phyloP scores from a whole-genome alignment of 2,888 invertebrate species.

The Agrypnus murinus region DNA sequence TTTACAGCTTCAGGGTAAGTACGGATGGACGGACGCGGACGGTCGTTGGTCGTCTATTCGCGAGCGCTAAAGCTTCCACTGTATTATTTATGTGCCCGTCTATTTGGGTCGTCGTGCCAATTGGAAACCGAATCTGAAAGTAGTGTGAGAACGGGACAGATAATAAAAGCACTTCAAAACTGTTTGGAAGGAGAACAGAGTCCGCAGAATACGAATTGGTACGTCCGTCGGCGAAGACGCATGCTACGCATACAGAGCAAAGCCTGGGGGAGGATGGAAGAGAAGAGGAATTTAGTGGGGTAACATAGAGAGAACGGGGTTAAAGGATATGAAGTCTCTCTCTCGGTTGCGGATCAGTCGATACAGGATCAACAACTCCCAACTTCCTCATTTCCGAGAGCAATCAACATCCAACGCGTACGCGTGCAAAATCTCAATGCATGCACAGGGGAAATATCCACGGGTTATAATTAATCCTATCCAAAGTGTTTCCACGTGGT shows the following conservation, averaged over 20 bases:
- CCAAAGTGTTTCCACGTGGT: conserved; percentile 45
- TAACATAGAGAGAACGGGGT: conserved; percentile 37
- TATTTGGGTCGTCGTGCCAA: conserved; percentile 46
- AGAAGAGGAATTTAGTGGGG: conserved; percentile 43
- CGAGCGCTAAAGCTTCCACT: conserved; percentile 24
- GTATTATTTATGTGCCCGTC: conserved; percentile 46
- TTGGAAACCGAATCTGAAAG: conserved; percentile 53
- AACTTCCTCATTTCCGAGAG: conserved; percentile 54
- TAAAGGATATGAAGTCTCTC: conserved; percentile 51
- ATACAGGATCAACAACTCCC: conserved; percentile 54
- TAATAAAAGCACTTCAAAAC: conserved; percentile 58
- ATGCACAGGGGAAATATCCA: conserved; percentile 50
- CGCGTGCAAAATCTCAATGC: conserved; percentile 54
- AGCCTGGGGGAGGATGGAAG: conserved; percentile 42
- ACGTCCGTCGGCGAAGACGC: conserved; percentile 49
- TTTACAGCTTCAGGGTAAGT: conserved; percentile 30
- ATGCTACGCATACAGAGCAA: conserved; percentile 49
- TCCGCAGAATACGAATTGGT: conserved; percentile 51
- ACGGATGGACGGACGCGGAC: too few relatives aligned
- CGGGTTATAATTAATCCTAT: conserved; percentile 51
- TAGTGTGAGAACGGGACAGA: conserved; percentile 52
- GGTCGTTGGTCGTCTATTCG: conserved; percentile 28
- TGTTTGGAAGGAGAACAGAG: conserved; percentile 50
- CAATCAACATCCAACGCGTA: conserved; percentile 52
- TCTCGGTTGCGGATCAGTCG: conserved; percentile 50